These are phyloP conservation scores for Silurus lanzhouensis DNA, from an alignment of 2,797 vertebrate genomes.

Conservation along the genomic window DNA sequence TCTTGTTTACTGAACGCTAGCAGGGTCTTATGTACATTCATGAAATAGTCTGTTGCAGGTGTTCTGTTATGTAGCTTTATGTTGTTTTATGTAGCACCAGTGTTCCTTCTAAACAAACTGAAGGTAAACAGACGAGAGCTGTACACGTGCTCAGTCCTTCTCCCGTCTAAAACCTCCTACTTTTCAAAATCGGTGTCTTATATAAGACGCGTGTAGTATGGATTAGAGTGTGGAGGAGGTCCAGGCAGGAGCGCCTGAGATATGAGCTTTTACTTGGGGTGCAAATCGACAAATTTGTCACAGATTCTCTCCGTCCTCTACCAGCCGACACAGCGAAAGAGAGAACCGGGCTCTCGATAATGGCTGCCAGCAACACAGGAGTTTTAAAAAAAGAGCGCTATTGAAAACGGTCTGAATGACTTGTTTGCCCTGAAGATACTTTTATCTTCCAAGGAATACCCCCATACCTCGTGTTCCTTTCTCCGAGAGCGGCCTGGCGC, in stretches of 20 bases:
- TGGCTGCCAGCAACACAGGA: background rate
- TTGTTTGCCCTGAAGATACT: slow-evolving; percentile 35
- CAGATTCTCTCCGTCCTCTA: slow-evolving; percentile 49
- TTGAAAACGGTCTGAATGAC: slow-evolving; percentile 29
- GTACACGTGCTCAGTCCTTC: slow-evolving; percentile 29
- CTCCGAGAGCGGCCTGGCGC: slow-evolving; percentile 5
- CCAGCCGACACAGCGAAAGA: slow-evolving; percentile 17
- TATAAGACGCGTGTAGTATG: slow-evolving; percentile 58
- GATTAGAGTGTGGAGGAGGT: slow-evolving; percentile 50
- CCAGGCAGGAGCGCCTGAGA: slow-evolving; percentile 45
- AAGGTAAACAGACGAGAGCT: background rate
- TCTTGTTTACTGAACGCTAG: background rate
- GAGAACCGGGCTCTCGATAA: slow-evolving; percentile 14
- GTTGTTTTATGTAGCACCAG: too few species aligned
- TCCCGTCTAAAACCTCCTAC: slow-evolving; percentile 39
- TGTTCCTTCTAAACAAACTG: slow-evolving; percentile 10
- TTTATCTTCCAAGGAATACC: slow-evolving; percentile 37
- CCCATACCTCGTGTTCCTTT: background rate
- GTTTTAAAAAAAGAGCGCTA: slow-evolving; percentile 14
- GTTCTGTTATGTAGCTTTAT: background rate
- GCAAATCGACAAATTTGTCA: slow-evolving; percentile 59
- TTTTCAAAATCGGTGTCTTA: slow-evolving; percentile 43
- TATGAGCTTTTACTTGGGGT: slow-evolving; percentile 53
- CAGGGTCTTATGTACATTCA: background rate
- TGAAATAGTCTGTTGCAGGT: background rate